Conservation (phyloP, 2,797 vertebrate genomes). For the Valencia hispanica region DNA sequence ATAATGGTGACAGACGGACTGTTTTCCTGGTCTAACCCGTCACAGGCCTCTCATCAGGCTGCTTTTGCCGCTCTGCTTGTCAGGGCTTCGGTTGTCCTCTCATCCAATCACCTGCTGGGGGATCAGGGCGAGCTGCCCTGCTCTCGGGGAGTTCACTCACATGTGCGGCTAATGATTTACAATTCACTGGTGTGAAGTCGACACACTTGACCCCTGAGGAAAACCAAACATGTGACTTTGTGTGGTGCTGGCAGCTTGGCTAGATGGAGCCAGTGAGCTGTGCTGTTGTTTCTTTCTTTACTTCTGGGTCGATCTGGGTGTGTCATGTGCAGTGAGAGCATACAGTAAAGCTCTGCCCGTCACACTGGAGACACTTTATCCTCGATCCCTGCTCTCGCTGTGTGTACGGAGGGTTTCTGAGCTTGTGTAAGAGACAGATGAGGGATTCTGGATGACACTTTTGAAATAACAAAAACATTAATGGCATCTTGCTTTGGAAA, state of each 20-base stretch:
- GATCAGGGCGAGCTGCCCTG: conserved; percentile 11
- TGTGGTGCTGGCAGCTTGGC: conserved; percentile 26
- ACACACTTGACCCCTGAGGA: conserved; percentile 21
- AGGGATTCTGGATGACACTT: background rate
- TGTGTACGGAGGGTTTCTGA: background rate
- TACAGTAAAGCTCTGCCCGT: conserved; percentile 17
- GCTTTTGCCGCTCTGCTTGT: conserved; percentile 34
- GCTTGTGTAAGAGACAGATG: background rate
- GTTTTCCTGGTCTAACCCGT: background rate
- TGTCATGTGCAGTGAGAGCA: conserved; percentile 48
- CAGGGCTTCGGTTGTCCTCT: conserved; percentile 19
- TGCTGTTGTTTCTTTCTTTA: background rate
- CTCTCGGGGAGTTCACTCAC: conserved; percentile 47
- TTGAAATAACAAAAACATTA: conserved; percentile 12
- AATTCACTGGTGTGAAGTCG: conserved; percentile 23
- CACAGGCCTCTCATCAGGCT: background rate
- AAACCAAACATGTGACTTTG: conserved; percentile 14
- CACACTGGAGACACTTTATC: conserved; percentile 3
- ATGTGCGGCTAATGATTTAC: conserved; percentile 63
- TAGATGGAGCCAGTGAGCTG: conserved; percentile 55
- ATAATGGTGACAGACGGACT: background rate
- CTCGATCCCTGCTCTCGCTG: background rate
- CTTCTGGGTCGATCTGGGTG: conserved; percentile 47
- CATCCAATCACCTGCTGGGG: conserved; percentile 39
- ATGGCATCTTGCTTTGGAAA: conserved; percentile 54